Evolutionary conservation across 2,113 vertebrate genomes (phyloP).

Genomic region (Siniperca chuatsi): DNA sequence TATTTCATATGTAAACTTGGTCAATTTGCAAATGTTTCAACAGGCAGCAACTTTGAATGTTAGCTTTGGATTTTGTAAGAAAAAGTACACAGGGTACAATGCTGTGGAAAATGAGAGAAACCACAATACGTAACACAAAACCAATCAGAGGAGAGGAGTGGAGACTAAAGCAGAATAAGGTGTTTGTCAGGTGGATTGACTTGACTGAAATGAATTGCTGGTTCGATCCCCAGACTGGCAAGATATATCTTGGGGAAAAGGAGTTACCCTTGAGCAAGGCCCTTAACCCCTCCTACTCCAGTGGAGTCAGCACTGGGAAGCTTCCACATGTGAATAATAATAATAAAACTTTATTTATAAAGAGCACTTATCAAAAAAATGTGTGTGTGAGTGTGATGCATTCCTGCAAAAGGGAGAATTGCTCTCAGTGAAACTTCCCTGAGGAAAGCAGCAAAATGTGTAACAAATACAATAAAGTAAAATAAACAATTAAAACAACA

Average conservation of each 20-base stretch:
- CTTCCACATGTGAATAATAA: no score
- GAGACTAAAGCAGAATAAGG: neutral
- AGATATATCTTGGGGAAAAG: neutral
- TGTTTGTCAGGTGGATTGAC: neutral
- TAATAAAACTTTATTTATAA: no score
- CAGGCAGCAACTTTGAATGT: neutral
- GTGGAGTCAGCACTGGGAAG: no score
- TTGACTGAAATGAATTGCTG: neutral
- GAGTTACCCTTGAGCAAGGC: neutral
- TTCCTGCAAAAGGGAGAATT: no score
- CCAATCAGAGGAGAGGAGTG: neutral
- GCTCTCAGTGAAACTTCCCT: no score
- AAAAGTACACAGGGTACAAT: neutral
- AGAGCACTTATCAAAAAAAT: no score
- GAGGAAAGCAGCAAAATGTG: no score
- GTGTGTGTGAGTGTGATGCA: no score
- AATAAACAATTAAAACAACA: neutral
- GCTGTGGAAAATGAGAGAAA: neutral
- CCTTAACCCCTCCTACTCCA: no score
- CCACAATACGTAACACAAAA: neutral
- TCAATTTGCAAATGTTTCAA: slow-evolving; percentile 10
- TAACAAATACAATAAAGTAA: no score
- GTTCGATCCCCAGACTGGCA: neutral
- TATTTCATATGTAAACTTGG: neutral
- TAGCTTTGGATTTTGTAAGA: neutral